These are phyloP conservation scores for Meleagris gallopavo DNA, from an alignment of 2,113 vertebrate species.

Conservation along the genomic window DNA sequence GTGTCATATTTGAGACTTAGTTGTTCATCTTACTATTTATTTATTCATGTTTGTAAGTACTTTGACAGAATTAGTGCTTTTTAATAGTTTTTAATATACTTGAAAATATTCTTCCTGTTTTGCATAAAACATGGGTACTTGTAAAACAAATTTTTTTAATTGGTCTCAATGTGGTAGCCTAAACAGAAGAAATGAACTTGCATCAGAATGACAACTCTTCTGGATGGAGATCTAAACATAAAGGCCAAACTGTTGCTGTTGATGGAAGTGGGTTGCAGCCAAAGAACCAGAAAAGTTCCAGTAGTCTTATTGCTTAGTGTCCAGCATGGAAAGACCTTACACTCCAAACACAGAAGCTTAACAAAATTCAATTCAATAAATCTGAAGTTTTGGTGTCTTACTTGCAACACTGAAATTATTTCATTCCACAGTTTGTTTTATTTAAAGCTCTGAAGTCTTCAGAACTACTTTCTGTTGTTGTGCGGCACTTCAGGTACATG, in stretches of 20 bases:
- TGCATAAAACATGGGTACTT: constrained; percentile 71
- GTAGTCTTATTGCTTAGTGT: constrained; percentile 20
- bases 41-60: constrained; percentile 72
- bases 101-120: constrained; percentile 74
- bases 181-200: constrained; percentile 42
- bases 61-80: constrained; percentile 74
- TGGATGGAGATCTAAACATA: constrained; percentile 14
- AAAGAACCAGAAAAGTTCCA: constrained; percentile 31
- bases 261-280: constrained; percentile 53
- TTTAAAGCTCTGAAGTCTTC: constrained; percentile 61
- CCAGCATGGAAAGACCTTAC: constrained; percentile 44
- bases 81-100: constrained; percentile 80
- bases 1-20: constrained; percentile 59
- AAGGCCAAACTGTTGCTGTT: constrained; percentile 10
- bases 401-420: constrained; percentile 61
- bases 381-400: constrained; percentile 52
- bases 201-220: constrained; percentile 64
- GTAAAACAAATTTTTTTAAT: constrained; percentile 48
- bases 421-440: constrained; percentile 41
- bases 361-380: constrained; percentile 25
- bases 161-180: constrained; percentile 59
- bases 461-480: constrained; percentile 37
- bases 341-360: background rate
- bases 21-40: constrained; percentile 73
- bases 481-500: constrained; percentile 46